Conservation (phyloP, 2,888 invertebrate species). For the Melieria crassipennis region DNA sequence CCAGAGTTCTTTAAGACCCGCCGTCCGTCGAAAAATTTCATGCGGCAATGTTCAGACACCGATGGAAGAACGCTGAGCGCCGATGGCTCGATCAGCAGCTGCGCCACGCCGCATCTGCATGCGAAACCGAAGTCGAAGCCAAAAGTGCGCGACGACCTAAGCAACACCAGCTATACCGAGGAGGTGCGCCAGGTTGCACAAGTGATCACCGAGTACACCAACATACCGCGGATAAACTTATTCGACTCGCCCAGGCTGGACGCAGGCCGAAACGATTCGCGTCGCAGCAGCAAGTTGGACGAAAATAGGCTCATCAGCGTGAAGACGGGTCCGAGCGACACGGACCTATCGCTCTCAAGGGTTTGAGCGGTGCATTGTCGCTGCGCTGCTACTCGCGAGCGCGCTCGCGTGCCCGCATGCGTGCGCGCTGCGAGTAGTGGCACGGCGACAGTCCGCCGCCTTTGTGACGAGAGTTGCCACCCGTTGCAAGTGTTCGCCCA, state of each 20-base stretch:
- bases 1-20: too few relatives aligned
- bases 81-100: slow-evolving; percentile 9
- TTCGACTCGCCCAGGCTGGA: too few relatives aligned
- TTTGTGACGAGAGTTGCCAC: too few relatives aligned
- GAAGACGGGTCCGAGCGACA: slow-evolving; percentile 20
- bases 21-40: too few relatives aligned
- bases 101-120: background rate
- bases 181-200: background rate
- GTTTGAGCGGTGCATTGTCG: background rate
- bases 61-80: background rate
- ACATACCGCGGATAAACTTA: too few relatives aligned
- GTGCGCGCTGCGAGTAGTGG: too few relatives aligned
- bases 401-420: too few relatives aligned
- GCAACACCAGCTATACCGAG: background rate
- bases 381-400: background rate
- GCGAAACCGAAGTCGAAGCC: background rate
- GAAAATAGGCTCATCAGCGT: background rate
- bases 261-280: too few relatives aligned
- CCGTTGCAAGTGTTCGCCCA: too few relatives aligned
- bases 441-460: too few relatives aligned
- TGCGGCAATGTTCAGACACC: too few relatives aligned
- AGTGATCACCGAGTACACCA: too few relatives aligned
- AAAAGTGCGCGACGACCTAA: background rate
- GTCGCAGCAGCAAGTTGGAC: background rate
- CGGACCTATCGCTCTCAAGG: background rate